These are phyloP conservation scores for Calyptommatus sinebrachiatus DNA, from an alignment of 2,113 vertebrate genomes.

Conservation along the genomic window DNA sequence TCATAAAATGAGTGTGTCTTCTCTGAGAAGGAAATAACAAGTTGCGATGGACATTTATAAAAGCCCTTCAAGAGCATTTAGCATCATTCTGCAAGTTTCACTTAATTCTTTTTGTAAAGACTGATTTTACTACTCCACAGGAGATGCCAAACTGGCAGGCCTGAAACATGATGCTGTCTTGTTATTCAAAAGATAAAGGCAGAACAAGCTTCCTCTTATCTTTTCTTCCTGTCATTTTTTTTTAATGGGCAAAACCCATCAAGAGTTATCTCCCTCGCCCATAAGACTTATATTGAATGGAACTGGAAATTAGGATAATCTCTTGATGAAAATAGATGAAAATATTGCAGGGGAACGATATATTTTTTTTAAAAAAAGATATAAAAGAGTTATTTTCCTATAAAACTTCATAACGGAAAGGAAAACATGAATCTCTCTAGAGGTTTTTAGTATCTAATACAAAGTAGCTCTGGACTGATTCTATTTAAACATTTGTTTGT, in stretches of 20 bases:
- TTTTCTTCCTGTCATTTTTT: neutral
- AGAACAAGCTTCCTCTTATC: neutral
- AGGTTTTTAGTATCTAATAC: neutral
- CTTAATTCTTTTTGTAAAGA: slow-evolving; percentile 43
- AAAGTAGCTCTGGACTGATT: too few relatives aligned
- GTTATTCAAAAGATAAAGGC: slow-evolving; percentile 27
- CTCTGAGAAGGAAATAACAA: slow-evolving; percentile 28
- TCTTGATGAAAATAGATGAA: neutral
- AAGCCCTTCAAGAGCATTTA: slow-evolving; percentile 34
- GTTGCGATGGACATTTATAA: slow-evolving; percentile 30
- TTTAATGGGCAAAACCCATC: neutral
- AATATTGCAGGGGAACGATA: neutral
- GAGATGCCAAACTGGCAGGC: slow-evolving; percentile 18
- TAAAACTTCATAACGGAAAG: neutral
- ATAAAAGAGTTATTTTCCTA: neutral
- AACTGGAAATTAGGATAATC: neutral
- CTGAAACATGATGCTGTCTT: neutral
- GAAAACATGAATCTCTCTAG: neutral
- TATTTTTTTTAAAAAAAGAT: neutral
- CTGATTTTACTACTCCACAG: slow-evolving; percentile 28
- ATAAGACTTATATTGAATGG: neutral
- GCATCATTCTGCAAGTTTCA: slow-evolving; percentile 43
- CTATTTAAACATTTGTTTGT: too few relatives aligned
- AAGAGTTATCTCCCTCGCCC: neutral
- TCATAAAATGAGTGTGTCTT: slow-evolving; percentile 40